A percentile compares a stretch with the other conserved stretches of the same genome.
These are phyloP conservation scores for Amphilophus citrinellus DNA, from an alignment of 2,113 vertebrate genomes.

Conservation along the genomic window DNA sequence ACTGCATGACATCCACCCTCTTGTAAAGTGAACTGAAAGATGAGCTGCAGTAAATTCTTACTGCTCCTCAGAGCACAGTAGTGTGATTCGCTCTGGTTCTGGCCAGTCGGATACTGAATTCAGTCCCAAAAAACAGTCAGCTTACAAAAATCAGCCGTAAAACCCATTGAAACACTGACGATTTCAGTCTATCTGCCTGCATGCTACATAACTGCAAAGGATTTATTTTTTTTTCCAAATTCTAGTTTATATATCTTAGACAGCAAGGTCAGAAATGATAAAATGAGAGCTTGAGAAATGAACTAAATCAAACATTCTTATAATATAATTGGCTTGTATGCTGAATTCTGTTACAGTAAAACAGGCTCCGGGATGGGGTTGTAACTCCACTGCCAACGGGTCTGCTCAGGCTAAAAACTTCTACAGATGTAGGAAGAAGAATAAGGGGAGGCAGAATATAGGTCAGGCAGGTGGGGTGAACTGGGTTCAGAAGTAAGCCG, in stretches of 20 bases:
- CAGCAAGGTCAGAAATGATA: constrained; percentile 44
- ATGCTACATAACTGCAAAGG: constrained; percentile 29
- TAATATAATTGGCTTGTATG: constrained; percentile 49
- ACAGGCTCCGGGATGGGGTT: constrained; percentile 35
- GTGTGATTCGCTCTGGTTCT: constrained; percentile 50
- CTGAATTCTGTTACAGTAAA: constrained; percentile 47
- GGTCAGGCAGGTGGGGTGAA: constrained; percentile 79
- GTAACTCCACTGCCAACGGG: constrained; percentile 37
- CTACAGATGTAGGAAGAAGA: constrained; percentile 37
- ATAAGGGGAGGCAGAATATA: constrained; percentile 61
- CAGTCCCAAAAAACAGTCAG: constrained; percentile 64
- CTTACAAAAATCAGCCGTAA: constrained; percentile 62
- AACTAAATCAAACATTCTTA: constrained; percentile 57
- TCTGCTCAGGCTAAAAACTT: constrained; percentile 48
- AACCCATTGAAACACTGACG: constrained; percentile 34
- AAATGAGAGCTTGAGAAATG: constrained; percentile 51
- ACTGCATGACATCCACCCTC: constrained; percentile 51
- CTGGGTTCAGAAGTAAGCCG: constrained; percentile 66
- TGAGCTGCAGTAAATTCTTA: constrained; percentile 70
- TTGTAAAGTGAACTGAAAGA: constrained; percentile 70
- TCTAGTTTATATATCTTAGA: constrained; percentile 45
- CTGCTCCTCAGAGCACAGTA: constrained; percentile 64
- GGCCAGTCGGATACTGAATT: constrained; percentile 59
- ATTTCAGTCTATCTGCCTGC: constrained; percentile 30
- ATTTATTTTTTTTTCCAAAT: constrained; percentile 43